phyloP scores from a whole-genome alignment of 2,797 vertebrate genomes.

The Clarias platycephalus region DNA sequence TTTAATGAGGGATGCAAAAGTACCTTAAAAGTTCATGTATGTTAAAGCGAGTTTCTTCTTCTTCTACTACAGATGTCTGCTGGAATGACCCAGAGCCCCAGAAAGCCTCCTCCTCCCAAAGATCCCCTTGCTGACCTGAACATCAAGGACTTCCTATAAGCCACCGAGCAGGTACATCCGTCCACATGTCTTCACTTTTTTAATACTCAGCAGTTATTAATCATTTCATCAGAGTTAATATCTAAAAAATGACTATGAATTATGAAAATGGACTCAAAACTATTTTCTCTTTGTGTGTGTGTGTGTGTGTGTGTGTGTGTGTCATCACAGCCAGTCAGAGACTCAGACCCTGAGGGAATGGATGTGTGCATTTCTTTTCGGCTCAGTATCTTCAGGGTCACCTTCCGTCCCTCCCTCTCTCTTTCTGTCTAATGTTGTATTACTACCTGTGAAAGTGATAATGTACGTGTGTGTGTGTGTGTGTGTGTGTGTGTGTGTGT shows the following conservation, averaged over 20 bases:
- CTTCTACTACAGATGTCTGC: conserved; percentile 74
- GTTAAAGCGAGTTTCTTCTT: neutral
- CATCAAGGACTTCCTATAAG: conserved; percentile 99
- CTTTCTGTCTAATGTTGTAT: conserved; percentile 87
- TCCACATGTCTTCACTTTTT: neutral
- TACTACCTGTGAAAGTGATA: conserved; percentile 60
- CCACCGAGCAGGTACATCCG: conserved; percentile 54
- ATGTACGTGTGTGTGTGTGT: conserved; percentile 58
- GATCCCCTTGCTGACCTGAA: conserved; percentile 99
- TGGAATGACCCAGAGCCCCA: conserved; percentile 88
- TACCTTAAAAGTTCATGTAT: too few relatives aligned
- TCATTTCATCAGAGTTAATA: neutral
- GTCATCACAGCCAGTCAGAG: conserved; percentile 85
- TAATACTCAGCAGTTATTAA: neutral
- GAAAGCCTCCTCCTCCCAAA: conserved; percentile 92
- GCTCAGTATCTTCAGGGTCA: conserved; percentile 60
- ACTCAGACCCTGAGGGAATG: conserved; percentile 79
- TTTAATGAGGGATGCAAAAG: neutral
- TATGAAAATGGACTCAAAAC: conserved; percentile 13
- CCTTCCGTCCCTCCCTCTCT: conserved; percentile 49
- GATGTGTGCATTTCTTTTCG: conserved; percentile 70
- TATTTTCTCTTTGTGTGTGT: conserved; percentile 1
- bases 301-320: neutral
- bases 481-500: conserved; percentile 80
- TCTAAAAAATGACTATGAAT: neutral